Base-by-base conservation (phyloP, 2,888 invertebrate species). In the Atherix ibis region DNA sequence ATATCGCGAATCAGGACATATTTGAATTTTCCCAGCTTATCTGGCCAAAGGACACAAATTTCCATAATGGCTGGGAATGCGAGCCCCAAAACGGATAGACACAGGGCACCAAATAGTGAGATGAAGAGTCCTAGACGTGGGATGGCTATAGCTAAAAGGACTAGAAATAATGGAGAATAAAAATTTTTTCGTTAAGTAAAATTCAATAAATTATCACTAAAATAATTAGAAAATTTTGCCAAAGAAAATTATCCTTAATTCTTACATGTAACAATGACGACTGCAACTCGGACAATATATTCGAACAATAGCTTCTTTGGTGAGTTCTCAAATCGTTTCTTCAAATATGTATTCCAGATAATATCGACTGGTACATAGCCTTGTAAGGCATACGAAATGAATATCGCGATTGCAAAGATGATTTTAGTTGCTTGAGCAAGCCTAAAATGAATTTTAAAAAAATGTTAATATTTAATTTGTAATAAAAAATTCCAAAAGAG, bases 301-400 rank as follows among this genome's bases (percentile, higher is more conserved):
- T 73, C 70, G 46, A 66, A 58, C 2, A 62, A 44, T 8, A 62
- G 30, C 27, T 61, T 57, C 26, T 63, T 58, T 3, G 46, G 50
- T 46, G 43, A 46, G 47, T 61, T 52, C 32, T 47, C 54, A 39
- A 56, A 56, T 34, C 51, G 51, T 33, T 59, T 52, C 27, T 59
- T 58, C 27, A 66, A 44, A 37, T 63, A 65, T 24, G 60, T 61
- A 34, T 52, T 44, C 79, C 80, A 84, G 15, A 87, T 62, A 32
- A 89, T 81, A 43, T 75, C 73, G 43, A 88, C 75, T 1, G 88
- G 87, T 3, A 91, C 89, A 56, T 83, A 91, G 47, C 85, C 82
- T 64, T 91, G 88, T 3, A 92, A 67, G 1, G 82, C 83, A 52
- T 83, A 87, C 0, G 85, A 78, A 35, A 88, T 71, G 49, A 79